Conservation (phyloP, 2,888 invertebrate species). For the Tachina lurida region DNA sequence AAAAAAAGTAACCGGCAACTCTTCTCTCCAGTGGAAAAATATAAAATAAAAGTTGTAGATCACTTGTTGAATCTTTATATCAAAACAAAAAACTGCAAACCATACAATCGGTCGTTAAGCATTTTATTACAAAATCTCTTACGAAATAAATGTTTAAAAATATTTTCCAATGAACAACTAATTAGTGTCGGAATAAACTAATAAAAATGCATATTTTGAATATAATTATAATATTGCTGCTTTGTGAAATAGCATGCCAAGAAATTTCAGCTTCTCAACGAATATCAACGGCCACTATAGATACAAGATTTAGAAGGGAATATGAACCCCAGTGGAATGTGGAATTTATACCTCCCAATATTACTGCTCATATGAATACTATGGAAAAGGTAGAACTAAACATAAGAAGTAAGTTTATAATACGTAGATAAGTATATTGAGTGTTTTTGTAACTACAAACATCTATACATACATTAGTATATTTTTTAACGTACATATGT, state of each 20-base stretch:
- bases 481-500: background rate
- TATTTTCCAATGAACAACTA: background rate
- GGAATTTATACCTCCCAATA: slow-evolving; percentile 74
- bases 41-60: background rate
- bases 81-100: background rate
- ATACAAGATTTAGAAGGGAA: background rate
- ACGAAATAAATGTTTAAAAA: background rate
- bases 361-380: slow-evolving; percentile 76
- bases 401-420: slow-evolving; percentile 70
- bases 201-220: slow-evolving; percentile 52
- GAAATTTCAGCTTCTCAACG: slow-evolving; percentile 37
- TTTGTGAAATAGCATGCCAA: slow-evolving; percentile 11
- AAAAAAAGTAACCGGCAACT: background rate
- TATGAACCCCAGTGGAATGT: slow-evolving; percentile 74
- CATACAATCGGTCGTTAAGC: background rate
- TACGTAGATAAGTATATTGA: background rate
- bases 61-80: slow-evolving; percentile 40
- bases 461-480: background rate
- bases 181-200: background rate
- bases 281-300: slow-evolving; percentile 28
- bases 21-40: slow-evolving; percentile 3
- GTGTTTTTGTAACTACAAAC: background rate
- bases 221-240: slow-evolving; percentile 16
- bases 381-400: slow-evolving; percentile 72
- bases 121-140: background rate